phyloP scores from a whole-genome alignment of 1,140 invertebrate genomes.

The Drosophila miranda region DNA sequence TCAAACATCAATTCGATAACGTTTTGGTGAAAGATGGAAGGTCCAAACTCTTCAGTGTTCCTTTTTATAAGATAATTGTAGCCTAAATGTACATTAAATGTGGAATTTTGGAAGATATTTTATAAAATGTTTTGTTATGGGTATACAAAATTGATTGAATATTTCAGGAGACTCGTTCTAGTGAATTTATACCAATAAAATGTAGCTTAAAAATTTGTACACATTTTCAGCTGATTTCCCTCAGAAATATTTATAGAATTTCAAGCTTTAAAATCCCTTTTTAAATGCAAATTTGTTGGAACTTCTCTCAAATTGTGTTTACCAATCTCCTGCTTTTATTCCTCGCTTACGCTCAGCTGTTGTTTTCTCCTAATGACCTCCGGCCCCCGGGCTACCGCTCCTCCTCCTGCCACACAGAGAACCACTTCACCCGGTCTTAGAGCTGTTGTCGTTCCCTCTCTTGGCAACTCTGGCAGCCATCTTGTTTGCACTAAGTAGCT shows the following conservation, averaged over 20 bases:
- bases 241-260: constrained; percentile 4
- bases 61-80: no score
- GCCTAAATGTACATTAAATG: no score
- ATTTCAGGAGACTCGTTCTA: not conserved
- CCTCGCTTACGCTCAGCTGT: constrained; percentile 72
- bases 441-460: not conserved
- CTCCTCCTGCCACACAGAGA: not conserved
- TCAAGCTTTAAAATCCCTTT: no score
- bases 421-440: constrained; percentile 30
- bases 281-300: no score
- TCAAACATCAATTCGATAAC: no score
- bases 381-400: constrained; percentile 6
- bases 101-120: no score
- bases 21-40: no score
- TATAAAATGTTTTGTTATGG: no score
- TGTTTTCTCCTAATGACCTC: constrained; percentile 65
- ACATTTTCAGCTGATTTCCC: not conserved
- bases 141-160: no score
- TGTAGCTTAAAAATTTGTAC: no score
- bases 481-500: constrained; percentile 70
- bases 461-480: constrained; percentile 46
- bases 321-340: not conserved
- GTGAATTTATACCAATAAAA: not conserved
- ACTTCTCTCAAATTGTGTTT: not conserved
- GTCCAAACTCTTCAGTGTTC: no score